Conservation (phyloP, 2,797 vertebrate genomes). For the Scyliorhinus canicula region DNA sequence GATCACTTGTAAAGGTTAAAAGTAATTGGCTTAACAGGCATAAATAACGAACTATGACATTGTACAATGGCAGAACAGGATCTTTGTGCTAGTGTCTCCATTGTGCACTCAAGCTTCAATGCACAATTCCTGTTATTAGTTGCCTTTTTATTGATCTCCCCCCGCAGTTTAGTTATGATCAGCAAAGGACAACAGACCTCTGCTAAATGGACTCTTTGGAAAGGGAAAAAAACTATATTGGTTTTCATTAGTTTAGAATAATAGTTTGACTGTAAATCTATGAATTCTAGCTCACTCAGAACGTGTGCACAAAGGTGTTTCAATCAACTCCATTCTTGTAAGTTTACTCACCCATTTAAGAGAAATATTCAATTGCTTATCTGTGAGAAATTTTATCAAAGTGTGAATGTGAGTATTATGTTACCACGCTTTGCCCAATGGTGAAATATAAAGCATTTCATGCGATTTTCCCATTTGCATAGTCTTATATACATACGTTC, state of each 20-base stretch:
- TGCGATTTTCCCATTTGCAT: neutral
- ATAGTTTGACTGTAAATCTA: neutral
- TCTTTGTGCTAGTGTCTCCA: neutral
- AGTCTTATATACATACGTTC: neutral
- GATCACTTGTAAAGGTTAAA: neutral
- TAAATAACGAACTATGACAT: neutral
- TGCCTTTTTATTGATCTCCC: neutral
- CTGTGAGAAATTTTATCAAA: neutral
- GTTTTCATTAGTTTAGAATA: neutral
- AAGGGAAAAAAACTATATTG: neutral
- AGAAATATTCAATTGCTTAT: neutral
- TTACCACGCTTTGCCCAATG: neutral
- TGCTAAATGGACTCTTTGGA: neutral
- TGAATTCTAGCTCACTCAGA: neutral
- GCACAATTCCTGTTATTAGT: neutral
- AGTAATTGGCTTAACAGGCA: neutral
- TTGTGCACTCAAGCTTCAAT: neutral
- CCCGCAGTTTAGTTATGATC: neutral
- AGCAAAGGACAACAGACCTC: neutral
- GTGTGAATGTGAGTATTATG: neutral
- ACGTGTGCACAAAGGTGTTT: neutral
- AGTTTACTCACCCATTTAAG: neutral
- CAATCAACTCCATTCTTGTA: neutral
- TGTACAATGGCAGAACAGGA: neutral
- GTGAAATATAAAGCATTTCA: neutral